Evolutionary conservation across 2,797 vertebrate species (phyloP).

Genomic region (Lithobates sylvaticus): DNA sequence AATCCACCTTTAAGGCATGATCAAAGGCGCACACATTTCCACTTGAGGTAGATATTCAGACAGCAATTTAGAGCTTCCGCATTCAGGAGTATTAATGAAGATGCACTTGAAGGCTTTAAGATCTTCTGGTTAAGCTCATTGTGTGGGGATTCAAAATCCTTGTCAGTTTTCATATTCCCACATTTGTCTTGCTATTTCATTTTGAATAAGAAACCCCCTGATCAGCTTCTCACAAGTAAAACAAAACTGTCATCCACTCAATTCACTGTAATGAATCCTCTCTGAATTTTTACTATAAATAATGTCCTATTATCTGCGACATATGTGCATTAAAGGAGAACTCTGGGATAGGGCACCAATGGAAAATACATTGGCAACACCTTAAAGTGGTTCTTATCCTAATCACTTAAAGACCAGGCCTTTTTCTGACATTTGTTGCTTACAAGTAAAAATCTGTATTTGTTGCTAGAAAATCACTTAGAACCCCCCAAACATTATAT

Average conservation of each 20-base stretch:
- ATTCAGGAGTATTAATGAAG: constrained; percentile 49
- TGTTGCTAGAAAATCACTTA: too few relatives aligned
- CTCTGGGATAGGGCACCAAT: background rate
- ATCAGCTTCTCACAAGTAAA: constrained; percentile 4
- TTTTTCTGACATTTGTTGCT: too few relatives aligned
- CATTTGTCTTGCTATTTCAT: constrained; percentile 24
- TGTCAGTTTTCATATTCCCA: constrained; percentile 52
- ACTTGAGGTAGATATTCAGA: constrained; percentile 33
- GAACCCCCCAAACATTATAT: too few relatives aligned
- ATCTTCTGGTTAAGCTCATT: constrained; percentile 54
- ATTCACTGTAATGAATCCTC: background rate
- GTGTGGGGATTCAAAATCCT: constrained; percentile 43
- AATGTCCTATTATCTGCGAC: background rate
- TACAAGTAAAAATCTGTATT: too few relatives aligned
- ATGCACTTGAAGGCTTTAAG: constrained; percentile 39
- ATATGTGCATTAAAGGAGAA: background rate
- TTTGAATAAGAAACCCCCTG: background rate
- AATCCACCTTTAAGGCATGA: constrained; percentile 58
- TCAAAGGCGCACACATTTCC: constrained; percentile 52
- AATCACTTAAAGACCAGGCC: too few relatives aligned
- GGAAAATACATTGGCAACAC: background rate
- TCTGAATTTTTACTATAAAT: background rate
- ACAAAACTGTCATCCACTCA: constrained; percentile 6
- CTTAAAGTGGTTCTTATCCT: background rate
- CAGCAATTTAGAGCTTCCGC: constrained; percentile 32